These are phyloP conservation scores for Tanypteryx hageni DNA, from an alignment of 2,888 invertebrate genomes.

Conservation along the genomic window DNA sequence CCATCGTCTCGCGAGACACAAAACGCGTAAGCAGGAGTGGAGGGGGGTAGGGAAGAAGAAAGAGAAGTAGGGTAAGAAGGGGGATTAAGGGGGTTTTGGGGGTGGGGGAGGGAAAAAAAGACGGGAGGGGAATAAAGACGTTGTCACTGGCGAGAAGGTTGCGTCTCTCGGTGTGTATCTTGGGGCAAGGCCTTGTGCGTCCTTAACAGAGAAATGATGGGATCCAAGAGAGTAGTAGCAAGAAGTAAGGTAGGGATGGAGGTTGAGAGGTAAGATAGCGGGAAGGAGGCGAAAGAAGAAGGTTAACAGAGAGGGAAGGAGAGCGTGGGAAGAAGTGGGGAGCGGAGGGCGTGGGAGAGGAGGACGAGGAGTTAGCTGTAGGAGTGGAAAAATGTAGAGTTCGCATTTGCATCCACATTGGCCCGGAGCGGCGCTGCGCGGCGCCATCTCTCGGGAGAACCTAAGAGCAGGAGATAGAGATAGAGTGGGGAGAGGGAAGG, in stretches of 20 bases:
- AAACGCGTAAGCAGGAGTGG: not conserved
- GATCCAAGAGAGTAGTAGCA: not conserved
- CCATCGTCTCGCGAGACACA: not conserved
- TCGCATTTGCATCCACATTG: constrained; percentile 52
- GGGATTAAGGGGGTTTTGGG: not conserved
- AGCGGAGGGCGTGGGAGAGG: not conserved
- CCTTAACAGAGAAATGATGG: constrained; percentile 21
- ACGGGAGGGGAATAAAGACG: not conserved
- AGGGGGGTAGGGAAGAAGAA: not conserved
- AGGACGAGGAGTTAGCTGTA: not conserved
- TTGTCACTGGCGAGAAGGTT: not conserved
- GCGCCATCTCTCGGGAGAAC: constrained; percentile 41
- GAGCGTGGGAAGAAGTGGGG: not conserved
- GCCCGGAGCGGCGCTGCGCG: constrained; percentile 15
- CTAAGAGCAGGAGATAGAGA: not conserved
- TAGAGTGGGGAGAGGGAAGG: not conserved
- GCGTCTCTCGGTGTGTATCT: not conserved
- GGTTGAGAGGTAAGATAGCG: not conserved
- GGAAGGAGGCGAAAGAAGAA: not conserved
- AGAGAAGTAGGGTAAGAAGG: not conserved
- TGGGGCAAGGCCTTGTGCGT: not conserved
- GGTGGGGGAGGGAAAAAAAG: not conserved
- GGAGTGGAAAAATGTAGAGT: constrained; percentile 25
- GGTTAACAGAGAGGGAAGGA: not conserved
- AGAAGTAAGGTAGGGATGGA: not conserved